Evolutionary conservation across 2,888 invertebrate genomes (phyloP).

Genomic region (Tipula unca): DNA sequence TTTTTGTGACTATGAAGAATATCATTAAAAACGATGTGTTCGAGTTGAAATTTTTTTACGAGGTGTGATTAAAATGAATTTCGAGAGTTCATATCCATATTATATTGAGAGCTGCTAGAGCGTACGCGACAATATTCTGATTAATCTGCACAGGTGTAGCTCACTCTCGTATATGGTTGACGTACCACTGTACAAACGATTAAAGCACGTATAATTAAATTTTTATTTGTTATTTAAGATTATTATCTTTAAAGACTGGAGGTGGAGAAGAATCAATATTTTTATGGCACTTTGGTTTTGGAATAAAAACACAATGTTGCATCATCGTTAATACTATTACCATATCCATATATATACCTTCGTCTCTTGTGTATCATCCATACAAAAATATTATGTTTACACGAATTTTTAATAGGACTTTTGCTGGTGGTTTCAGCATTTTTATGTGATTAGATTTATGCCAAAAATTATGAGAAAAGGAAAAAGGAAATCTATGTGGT

Average conservation of each 20-base stretch:
- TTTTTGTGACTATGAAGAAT: not conserved
- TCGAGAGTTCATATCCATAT: not conserved
- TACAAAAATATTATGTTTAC: not conserved
- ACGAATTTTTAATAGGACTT: not conserved
- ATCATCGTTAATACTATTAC: not conserved
- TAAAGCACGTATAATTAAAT: not conserved
- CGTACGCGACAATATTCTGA: not conserved
- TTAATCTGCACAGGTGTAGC: not conserved
- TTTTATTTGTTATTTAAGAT: not conserved
- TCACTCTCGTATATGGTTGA: not conserved
- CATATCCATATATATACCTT: not conserved
- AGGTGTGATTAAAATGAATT: not conserved
- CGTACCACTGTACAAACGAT: not conserved
- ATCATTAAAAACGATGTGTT: not conserved
- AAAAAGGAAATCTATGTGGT: not conserved
- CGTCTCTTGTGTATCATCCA: not conserved
- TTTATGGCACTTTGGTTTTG: not conserved
- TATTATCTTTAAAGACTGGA: not conserved
- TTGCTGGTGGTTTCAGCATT: not conserved
- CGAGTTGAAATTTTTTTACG: not conserved
- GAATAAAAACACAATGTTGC: not conserved
- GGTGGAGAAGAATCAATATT: not conserved
- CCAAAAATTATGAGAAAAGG: not conserved
- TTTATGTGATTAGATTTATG: not conserved
- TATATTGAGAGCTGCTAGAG: not conserved